These are phyloP conservation scores for Tetramorium bicarinatum DNA, from an alignment of 2,888 invertebrate species.

Conservation along the genomic window DNA sequence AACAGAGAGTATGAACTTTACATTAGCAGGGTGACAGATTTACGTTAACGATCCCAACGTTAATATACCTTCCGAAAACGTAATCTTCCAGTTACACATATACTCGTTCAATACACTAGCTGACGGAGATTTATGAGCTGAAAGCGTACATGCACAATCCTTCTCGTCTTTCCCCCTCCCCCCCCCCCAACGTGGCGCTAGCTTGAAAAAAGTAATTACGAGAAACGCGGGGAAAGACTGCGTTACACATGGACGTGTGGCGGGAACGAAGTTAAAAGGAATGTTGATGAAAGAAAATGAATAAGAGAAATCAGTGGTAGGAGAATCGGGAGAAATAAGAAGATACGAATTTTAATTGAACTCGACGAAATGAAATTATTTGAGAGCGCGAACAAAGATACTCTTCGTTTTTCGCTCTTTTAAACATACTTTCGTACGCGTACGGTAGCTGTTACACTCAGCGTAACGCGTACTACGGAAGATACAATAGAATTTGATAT, in stretches of 20 bases:
- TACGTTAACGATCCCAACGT: conserved; percentile 33
- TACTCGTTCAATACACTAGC: conserved; percentile 33
- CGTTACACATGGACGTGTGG: not conserved
- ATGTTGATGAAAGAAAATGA: conserved; percentile 33
- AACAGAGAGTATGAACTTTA: not conserved
- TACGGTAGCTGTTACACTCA: conserved; percentile 46
- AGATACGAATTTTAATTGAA: conserved; percentile 80
- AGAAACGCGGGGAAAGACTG: conserved; percentile 43
- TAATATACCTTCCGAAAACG: conserved; percentile 45
- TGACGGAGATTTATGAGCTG: conserved; percentile 51
- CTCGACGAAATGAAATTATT: conserved; percentile 66
- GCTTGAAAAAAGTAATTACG: conserved; percentile 54
- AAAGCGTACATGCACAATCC: conserved; percentile 32
- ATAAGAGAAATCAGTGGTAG: conserved; percentile 11
- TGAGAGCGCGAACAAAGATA: conserved; percentile 46
- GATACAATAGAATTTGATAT: conserved; percentile 25
- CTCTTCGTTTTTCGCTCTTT: conserved; percentile 69
- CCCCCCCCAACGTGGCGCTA: conserved; percentile 9
- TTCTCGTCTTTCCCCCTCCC: not conserved
- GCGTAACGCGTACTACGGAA: conserved; percentile 4
- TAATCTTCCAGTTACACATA: conserved; percentile 44
- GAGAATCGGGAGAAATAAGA: not conserved
- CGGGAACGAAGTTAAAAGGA: conserved; percentile 54
- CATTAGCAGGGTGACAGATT: conserved; percentile 41
- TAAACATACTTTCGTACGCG: conserved; percentile 69